Evolutionary conservation across 92 coral and sea anemone species (phyloP).

Genomic region (Parazoanthus darwini): DNA sequence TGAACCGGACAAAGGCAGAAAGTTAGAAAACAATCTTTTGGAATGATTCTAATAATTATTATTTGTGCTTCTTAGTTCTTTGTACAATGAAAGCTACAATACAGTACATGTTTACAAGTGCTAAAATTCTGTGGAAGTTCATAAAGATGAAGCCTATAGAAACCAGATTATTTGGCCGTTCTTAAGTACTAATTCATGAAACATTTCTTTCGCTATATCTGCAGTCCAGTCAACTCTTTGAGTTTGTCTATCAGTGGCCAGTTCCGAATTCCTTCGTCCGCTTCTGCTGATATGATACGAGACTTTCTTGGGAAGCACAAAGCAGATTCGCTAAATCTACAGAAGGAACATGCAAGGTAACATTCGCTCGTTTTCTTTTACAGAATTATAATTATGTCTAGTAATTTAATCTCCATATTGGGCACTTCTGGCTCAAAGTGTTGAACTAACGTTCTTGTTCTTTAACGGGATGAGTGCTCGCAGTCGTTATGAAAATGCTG

Average conservation of each 20-base stretch:
- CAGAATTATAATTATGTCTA: not conserved
- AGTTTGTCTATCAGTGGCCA: constrained; percentile 75
- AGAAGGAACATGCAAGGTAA: constrained; percentile 61
- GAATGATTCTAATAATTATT: too few species aligned
- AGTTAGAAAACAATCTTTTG: too few species aligned
- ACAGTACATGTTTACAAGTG: too few species aligned
- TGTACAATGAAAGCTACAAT: too few species aligned
- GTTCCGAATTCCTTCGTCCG: constrained; percentile 72
- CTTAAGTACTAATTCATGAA: not conserved
- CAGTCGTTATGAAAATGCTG: too few species aligned
- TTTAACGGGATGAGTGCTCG: too few species aligned
- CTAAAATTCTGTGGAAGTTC: too few species aligned
- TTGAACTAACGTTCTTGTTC: too few species aligned
- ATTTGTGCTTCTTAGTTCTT: too few species aligned
- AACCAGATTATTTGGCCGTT: not conserved
- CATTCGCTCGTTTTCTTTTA: not conserved
- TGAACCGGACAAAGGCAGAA: too few species aligned
- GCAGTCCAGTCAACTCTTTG: constrained; percentile 74
- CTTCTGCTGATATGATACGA: constrained; percentile 63
- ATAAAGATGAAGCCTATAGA: not conserved
- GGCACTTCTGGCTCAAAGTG: too few species aligned
- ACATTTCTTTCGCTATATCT: not conserved
- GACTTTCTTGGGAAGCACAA: constrained; percentile 70
- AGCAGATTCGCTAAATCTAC: constrained; percentile 59
- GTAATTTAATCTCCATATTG: too few species aligned